Percentiles rank a stretch among this genome's conserved stretches.
Conservation (phyloP, 2,888 invertebrate genomes). For the Luffia ferchaultella region DNA sequence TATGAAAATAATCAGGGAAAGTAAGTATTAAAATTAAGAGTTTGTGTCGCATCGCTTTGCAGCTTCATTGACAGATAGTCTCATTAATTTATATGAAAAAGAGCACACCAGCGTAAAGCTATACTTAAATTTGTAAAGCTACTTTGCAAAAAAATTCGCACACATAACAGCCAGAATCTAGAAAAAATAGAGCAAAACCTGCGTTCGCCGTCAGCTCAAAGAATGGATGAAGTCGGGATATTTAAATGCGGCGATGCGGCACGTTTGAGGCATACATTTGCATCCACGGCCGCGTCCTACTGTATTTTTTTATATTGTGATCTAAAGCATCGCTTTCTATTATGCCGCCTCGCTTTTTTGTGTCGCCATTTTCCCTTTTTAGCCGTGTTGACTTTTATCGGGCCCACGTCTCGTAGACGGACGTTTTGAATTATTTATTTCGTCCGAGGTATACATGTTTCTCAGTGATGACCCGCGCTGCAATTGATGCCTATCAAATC, state of each 20-base stretch:
- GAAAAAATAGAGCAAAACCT: conserved; percentile 51
- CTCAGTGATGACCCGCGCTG: conserved; percentile 8
- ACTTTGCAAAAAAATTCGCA: too few relatives aligned
- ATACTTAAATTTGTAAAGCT: too few relatives aligned
- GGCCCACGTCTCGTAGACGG: conserved; percentile 38
- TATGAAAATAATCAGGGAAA: too few relatives aligned
- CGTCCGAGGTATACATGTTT: neutral
- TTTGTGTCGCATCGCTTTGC: too few relatives aligned
- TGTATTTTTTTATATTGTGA: conserved; percentile 40
- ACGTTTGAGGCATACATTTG: conserved; percentile 52
- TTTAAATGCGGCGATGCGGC: conserved; percentile 53
- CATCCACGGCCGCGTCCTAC: conserved; percentile 55
- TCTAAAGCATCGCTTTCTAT: neutral
- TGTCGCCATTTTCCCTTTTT: conserved; percentile 1
- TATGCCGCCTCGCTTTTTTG: neutral
- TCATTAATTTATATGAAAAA: too few relatives aligned
- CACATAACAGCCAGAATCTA: too few relatives aligned
- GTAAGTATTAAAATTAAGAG: too few relatives aligned
- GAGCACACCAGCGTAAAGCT: too few relatives aligned
- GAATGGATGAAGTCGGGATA: conserved; percentile 37
- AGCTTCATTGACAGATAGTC: too few relatives aligned
- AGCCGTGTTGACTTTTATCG: conserved; percentile 9
- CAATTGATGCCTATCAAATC: conserved; percentile 34
- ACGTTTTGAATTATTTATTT: conserved; percentile 40
- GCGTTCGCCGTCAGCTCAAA: conserved; percentile 28